Conservation (phyloP, 2,888 invertebrate species). For the Drosophila acutilabella region DNA sequence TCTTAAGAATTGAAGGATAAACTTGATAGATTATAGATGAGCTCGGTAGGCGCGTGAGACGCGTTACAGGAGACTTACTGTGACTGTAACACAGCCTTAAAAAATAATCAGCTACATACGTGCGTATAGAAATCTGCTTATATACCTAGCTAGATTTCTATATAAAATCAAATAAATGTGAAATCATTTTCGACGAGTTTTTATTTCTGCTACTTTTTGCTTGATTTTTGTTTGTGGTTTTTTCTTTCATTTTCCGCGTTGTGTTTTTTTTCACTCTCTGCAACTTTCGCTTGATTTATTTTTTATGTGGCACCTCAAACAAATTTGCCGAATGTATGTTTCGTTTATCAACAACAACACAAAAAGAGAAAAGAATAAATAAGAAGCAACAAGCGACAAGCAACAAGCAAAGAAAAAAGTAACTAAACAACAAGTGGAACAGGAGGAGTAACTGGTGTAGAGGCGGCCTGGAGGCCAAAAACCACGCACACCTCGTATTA, state of each 20-base stretch:
- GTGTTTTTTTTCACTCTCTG: conserved; percentile 1
- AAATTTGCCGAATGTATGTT: conserved; percentile 54
- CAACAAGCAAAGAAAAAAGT: conserved; percentile 22
- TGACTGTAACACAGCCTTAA: neutral
- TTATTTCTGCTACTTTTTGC: conserved; percentile 9
- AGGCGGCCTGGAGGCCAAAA: conserved; percentile 46
- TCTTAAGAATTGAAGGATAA: no score
- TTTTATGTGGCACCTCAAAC: conserved; percentile 49
- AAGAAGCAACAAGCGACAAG: conserved; percentile 40
- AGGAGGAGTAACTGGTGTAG: conserved; percentile 32
- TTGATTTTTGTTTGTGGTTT: conserved; percentile 27
- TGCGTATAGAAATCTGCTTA: neutral
- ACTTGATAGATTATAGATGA: no score
- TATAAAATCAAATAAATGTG: conserved; percentile 28
- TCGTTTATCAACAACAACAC: conserved; percentile 18
- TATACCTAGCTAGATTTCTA: neutral
- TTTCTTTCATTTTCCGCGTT: conserved; percentile 1
- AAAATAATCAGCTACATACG: neutral
- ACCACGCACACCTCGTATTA: conserved; percentile 1
- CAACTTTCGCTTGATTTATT: conserved; percentile 37
- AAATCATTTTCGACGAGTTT: conserved; percentile 11
- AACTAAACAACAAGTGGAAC: conserved; percentile 1
- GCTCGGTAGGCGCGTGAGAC: no score
- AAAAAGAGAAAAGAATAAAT: conserved; percentile 25
- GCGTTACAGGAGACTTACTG: neutral